These are phyloP conservation scores for Syngnathus rostellatus DNA, from an alignment of 2,797 vertebrate genomes.

Conservation along the genomic window DNA sequence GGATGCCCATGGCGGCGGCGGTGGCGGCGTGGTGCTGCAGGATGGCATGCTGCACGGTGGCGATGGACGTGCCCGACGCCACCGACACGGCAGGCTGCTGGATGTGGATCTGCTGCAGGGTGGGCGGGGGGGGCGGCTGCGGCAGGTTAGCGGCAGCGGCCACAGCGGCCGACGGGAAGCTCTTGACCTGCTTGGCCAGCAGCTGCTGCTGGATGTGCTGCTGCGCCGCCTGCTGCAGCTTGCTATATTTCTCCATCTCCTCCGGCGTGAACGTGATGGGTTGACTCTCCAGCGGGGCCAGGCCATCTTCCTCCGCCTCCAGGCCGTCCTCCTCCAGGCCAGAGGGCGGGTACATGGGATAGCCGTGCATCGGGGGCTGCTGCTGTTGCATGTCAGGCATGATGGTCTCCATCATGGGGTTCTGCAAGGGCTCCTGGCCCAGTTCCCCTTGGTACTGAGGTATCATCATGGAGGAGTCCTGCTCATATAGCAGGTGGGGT, in stretches of 20 bases:
- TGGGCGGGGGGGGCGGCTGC: constrained; percentile 68
- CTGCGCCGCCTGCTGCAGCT: constrained; percentile 94
- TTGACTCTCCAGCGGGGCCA: constrained; percentile 93
- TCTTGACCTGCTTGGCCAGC: constrained; percentile 93
- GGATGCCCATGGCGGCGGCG: constrained; percentile 87
- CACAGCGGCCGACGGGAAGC: constrained; percentile 74
- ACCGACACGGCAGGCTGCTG: constrained; percentile 84
- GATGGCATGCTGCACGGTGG: constrained; percentile 91
- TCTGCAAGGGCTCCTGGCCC: constrained; percentile 68
- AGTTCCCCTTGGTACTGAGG: constrained; percentile 65
- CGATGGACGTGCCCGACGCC: constrained; percentile 85
- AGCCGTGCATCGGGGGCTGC: constrained; percentile 71
- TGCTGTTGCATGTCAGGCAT: constrained; percentile 69
- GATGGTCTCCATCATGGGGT: constrained; percentile 77
- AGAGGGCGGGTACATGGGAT: constrained; percentile 76
- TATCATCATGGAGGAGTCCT: constrained; percentile 64
- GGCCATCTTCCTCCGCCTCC: constrained; percentile 74
- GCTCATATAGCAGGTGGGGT: constrained; percentile 57
- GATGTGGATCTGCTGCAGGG: constrained; percentile 91
- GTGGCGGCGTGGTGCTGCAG: constrained; percentile 86
- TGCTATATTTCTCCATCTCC: constrained; percentile 99
- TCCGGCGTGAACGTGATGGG: constrained; percentile 97
- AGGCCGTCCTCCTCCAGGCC: constrained; percentile 76
- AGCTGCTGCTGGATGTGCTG: constrained; percentile 99
- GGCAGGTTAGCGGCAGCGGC: constrained; percentile 66